Conservation (phyloP, 2,113 vertebrate genomes). For the Syngnathoides biaculeatus region DNA sequence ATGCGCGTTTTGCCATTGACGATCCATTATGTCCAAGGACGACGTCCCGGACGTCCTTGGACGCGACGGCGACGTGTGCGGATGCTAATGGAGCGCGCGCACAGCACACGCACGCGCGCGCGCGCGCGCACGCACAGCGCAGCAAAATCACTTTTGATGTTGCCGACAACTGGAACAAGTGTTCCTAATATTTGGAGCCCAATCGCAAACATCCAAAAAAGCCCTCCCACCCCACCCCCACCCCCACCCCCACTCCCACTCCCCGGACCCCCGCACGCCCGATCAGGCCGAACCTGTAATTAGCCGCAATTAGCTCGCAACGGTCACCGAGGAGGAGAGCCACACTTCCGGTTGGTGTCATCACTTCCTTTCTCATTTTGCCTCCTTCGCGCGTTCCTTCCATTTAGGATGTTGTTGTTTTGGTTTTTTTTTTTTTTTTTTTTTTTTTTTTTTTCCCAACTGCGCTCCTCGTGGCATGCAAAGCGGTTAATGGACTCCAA, state of each 20-base stretch:
- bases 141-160: background rate
- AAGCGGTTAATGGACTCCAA: no score
- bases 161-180: no score
- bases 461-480: no score
- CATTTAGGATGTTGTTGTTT: no score
- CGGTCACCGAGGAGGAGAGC: background rate
- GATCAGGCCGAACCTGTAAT: conserved; percentile 58
- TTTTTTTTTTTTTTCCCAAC: no score
- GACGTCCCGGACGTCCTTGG: background rate
- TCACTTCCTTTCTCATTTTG: no score
- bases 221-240: conserved; percentile 44
- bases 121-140: background rate
- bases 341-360: background rate
- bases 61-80: background rate
- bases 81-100: background rate
- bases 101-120: background rate
- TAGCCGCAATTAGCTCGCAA: conserved; percentile 48
- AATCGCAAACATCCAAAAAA: no score
- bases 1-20: conserved; percentile 10
- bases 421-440: no score
- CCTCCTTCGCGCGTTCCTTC: no score
- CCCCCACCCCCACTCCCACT: background rate
- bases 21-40: conserved; percentile 10
- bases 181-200: background rate
- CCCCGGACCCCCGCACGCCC: conserved; percentile 46